These are phyloP conservation scores for Perca fluviatilis DNA, from an alignment of 2,113 vertebrate genomes.

Conservation along the genomic window DNA sequence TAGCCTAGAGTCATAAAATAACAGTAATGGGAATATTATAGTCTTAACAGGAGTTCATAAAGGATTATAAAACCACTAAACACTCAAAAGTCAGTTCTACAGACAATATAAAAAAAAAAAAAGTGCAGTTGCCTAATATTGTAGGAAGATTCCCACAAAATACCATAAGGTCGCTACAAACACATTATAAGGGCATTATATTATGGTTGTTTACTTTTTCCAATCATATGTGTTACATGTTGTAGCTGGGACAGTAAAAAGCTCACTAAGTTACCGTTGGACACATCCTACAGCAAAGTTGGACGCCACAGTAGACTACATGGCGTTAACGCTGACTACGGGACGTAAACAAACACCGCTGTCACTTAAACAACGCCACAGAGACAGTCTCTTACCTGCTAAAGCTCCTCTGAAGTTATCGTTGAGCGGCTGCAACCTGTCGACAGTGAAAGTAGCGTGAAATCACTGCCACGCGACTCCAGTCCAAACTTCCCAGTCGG, in stretches of 20 bases:
- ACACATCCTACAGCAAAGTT: background rate
- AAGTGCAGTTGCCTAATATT: background rate
- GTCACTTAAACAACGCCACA: background rate
- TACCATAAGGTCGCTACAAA: background rate
- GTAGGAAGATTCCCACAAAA: slow-evolving; percentile 1
- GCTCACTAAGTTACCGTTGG: background rate
- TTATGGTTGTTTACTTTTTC: background rate
- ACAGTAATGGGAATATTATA: background rate
- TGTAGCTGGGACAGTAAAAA: background rate
- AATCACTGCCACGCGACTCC: slow-evolving; percentile 25
- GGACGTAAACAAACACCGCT: background rate
- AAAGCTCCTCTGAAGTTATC: background rate
- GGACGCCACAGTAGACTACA: background rate
- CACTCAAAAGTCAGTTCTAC: background rate
- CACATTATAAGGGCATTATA: background rate
- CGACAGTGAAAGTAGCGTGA: background rate
- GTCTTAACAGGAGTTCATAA: slow-evolving; percentile 8
- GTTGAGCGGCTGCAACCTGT: slow-evolving; percentile 17
- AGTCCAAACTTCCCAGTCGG: slow-evolving; percentile 31
- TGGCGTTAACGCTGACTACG: background rate
- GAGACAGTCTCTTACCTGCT: slow-evolving; percentile 34
- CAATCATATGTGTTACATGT: background rate
- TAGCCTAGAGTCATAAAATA: slow-evolving; percentile 16
- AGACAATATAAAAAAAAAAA: background rate
- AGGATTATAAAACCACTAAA: slow-evolving; percentile 2